A percentile compares a stretch with the other conserved stretches of the same genome.
phyloP scores from a whole-genome alignment of 2,797 vertebrate genomes.

The Anas acuta region DNA sequence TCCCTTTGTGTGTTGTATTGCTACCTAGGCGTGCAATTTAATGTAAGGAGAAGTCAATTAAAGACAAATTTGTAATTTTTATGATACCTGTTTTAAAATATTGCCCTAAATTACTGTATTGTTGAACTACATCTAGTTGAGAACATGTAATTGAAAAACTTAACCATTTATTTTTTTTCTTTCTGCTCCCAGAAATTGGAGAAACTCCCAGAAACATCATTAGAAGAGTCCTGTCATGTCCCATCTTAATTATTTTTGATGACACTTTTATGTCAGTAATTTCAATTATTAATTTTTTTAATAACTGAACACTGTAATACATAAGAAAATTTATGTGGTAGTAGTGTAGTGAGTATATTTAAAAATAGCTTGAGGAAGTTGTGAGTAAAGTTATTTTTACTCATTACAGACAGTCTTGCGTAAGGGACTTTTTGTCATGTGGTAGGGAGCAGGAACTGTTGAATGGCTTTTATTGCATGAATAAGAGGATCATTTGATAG shows the following conservation, averaged over 20 bases:
- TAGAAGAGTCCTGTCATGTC: not conserved
- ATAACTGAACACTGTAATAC: not conserved
- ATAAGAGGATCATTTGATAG: not conserved
- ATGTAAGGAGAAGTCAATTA: not conserved
- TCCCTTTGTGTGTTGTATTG: not conserved
- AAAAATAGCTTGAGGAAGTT: constrained; percentile 62
- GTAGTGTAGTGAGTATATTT: constrained; percentile 1
- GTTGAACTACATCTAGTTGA: not conserved
- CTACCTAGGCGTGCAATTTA: not conserved
- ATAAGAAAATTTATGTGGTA: not conserved
- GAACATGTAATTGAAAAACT: not conserved
- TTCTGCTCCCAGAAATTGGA: constrained; percentile 16
- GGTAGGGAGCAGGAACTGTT: constrained; percentile 22
- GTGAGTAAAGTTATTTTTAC: constrained; percentile 59
- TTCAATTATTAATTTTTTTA: not conserved
- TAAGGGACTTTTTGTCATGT: constrained; percentile 35
- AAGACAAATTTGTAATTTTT: not conserved
- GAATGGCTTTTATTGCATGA: constrained; percentile 26
- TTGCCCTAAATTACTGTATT: not conserved
- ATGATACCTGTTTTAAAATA: not conserved
- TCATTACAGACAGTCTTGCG: constrained; percentile 4
- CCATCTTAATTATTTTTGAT: not conserved
- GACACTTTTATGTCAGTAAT: constrained; percentile 3
- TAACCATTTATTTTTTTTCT: not conserved
- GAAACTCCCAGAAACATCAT: not conserved